Conservation (phyloP, 37 sponge, comb jelly and placozoan genomes). For the Cliona cf. orientalis region DNA sequence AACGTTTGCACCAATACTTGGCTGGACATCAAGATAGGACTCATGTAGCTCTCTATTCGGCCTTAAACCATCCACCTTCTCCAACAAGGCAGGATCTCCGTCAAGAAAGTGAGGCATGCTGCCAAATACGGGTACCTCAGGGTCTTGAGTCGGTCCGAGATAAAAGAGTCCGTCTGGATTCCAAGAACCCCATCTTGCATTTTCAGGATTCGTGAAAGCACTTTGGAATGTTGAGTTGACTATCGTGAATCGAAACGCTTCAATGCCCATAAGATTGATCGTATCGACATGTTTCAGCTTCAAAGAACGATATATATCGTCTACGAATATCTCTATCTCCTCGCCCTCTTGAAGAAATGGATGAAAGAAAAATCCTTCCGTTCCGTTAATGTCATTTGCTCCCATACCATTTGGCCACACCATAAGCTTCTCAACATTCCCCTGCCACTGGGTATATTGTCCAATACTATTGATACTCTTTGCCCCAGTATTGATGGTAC, state of each 20-base stretch:
- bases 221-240: constrained; percentile 40
- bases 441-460: constrained; percentile 78
- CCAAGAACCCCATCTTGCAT: constrained; percentile 76
- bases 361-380: constrained; percentile 86
- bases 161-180: constrained; percentile 74
- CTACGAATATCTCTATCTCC: constrained; percentile 64
- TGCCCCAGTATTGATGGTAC: constrained; percentile 74
- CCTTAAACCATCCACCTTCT: constrained; percentile 55
- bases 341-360: constrained; percentile 59
- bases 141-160: constrained; percentile 62
- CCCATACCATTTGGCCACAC: constrained; percentile 47
- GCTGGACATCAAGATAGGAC: constrained; percentile 65
- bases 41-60: constrained; percentile 59
- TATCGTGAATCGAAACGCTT: constrained; percentile 54
- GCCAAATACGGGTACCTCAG: constrained; percentile 72
- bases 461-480: constrained; percentile 42
- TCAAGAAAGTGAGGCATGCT: constrained; percentile 90
- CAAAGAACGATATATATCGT: constrained; percentile 75
- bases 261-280: constrained; percentile 43
- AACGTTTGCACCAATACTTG: constrained; percentile 64
- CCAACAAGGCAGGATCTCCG: constrained; percentile 63
- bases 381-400: constrained; percentile 80
- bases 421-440: not conserved
- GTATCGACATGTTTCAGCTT: constrained; percentile 31
- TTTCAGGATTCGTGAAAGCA: constrained; percentile 48